These are phyloP conservation scores for Kradibia gibbosae DNA, from an alignment of 1,140 invertebrate genomes.

Conservation along the genomic window DNA sequence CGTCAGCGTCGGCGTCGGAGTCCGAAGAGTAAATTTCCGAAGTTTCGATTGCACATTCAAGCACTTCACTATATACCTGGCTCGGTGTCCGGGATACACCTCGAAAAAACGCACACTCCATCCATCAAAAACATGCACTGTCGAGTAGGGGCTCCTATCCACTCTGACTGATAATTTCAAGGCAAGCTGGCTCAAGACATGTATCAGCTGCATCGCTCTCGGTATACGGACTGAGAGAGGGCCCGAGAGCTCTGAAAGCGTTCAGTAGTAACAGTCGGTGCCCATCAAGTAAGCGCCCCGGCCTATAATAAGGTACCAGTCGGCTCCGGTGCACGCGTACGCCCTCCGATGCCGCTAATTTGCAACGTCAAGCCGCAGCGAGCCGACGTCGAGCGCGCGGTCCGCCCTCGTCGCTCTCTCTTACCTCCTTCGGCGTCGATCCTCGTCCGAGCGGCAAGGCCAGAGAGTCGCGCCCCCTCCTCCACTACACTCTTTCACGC, in stretches of 20 bases:
- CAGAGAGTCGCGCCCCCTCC: neutral
- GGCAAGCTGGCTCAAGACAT: constrained; percentile 30
- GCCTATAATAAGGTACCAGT: constrained; percentile 29
- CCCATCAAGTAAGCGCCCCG: constrained; percentile 18
- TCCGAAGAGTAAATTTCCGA: neutral
- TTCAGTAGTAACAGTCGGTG: constrained; percentile 27
- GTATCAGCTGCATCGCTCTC: constrained; percentile 19
- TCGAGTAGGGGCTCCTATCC: constrained; percentile 18
- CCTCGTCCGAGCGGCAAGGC: constrained; percentile 11
- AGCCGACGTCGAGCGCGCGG: constrained; percentile 1
- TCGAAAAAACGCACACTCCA: constrained; percentile 35
- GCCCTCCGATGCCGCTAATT: constrained; percentile 28
- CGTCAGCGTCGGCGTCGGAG: neutral
- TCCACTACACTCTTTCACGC: neutral
- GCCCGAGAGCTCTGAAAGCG: constrained; percentile 11
- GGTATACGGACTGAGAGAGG: constrained; percentile 1
- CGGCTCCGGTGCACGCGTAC: constrained; percentile 13
- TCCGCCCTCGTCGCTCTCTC: constrained; percentile 19
- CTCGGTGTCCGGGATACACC: constrained; percentile 7
- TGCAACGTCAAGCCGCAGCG: constrained; percentile 17
- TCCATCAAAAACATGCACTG: constrained; percentile 31
- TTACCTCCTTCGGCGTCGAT: constrained; percentile 21
- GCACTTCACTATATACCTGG: constrained; percentile 23
- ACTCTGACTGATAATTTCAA: constrained; percentile 36
- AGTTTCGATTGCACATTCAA: constrained; percentile 15